These are phyloP conservation scores for Drosophila sproati DNA, from an alignment of 1,140 invertebrate genomes.

Conservation along the genomic window DNA sequence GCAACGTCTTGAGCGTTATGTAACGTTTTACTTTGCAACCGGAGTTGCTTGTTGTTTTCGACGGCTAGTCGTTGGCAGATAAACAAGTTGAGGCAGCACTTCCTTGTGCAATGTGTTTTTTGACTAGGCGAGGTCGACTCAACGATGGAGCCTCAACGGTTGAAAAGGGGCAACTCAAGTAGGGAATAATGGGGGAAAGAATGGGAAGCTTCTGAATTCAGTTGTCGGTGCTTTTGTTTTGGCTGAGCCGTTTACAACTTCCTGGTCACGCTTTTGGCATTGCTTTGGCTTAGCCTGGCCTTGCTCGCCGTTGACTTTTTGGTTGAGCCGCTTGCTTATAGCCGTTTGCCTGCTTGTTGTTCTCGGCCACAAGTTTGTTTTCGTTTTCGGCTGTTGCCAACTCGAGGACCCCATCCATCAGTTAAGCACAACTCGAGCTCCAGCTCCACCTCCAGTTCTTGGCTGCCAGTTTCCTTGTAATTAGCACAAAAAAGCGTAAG, in stretches of 20 bases:
- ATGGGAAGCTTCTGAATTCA: background rate
- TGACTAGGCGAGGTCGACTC: slow-evolving; percentile 53
- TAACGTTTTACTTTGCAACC: slow-evolving; percentile 42
- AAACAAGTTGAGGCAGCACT: slow-evolving; percentile 52
- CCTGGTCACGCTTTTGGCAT: slow-evolving; percentile 72
- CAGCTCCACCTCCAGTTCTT: slow-evolving; percentile 13
- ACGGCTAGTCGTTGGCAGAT: slow-evolving; percentile 43
- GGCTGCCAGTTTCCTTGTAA: slow-evolving; percentile 64
- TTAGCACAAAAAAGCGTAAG: slow-evolving; percentile 67
- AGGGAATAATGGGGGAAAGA: background rate
- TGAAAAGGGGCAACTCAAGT: background rate
- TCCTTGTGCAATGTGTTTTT: slow-evolving; percentile 57
- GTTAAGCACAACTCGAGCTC: background rate
- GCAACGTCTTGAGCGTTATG: slow-evolving; percentile 33
- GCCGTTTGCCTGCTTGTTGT: slow-evolving; percentile 66
- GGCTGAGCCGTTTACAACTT: slow-evolving; percentile 74
- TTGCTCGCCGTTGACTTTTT: background rate
- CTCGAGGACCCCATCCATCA: slow-evolving; percentile 57
- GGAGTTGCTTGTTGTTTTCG: slow-evolving; percentile 28
- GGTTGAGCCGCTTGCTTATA: slow-evolving; percentile 26
- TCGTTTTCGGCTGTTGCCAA: slow-evolving; percentile 63
- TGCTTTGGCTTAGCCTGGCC: slow-evolving; percentile 34
- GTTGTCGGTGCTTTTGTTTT: slow-evolving; percentile 47
- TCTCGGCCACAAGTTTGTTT: slow-evolving; percentile 74
- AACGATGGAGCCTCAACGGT: slow-evolving; percentile 1